Evolutionary conservation across 2,888 invertebrate species (phyloP).

Genomic region (Cephus rjabovi): DNA sequence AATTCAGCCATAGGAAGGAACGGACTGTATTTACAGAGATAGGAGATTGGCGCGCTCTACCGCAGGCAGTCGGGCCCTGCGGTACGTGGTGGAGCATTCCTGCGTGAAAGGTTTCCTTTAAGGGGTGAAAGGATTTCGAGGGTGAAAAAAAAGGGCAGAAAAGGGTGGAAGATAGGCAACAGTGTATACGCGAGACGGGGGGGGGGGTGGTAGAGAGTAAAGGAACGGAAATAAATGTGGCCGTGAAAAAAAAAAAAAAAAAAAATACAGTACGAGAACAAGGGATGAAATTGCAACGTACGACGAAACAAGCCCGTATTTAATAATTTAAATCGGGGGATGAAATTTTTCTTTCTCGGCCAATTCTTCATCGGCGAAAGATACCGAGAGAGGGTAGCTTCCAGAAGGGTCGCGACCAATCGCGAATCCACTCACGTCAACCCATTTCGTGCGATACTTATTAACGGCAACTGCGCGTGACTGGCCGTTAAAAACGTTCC

Average conservation of each 20-base stretch:
- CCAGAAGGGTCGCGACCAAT: neutral
- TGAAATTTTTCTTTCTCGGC: neutral
- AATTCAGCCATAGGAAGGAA: neutral
- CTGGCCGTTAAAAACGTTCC: neutral
- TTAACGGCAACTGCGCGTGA: neutral
- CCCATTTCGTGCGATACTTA: neutral
- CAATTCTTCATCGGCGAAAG: no score
- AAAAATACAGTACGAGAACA: neutral
- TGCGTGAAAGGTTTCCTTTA: neutral
- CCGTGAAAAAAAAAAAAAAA: neutral
- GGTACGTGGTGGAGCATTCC: neutral
- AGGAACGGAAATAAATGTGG: neutral
- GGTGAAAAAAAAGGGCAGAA: neutral
- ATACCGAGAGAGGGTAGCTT: neutral
- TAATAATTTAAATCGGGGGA: neutral
- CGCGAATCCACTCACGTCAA: neutral
- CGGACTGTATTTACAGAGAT: neutral
- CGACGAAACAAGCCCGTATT: neutral
- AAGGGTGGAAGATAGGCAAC: neutral
- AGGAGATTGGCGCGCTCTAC: neutral
- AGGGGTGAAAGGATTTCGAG: neutral
- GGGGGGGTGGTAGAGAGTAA: neutral
- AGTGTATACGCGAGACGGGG: neutral
- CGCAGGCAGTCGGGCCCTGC: neutral
- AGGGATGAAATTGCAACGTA: neutral